Evolutionary conservation across 2,113 vertebrate genomes (phyloP), one percentile per base, ranked within the genome.

Genomic region (Natator depressus): DNA sequence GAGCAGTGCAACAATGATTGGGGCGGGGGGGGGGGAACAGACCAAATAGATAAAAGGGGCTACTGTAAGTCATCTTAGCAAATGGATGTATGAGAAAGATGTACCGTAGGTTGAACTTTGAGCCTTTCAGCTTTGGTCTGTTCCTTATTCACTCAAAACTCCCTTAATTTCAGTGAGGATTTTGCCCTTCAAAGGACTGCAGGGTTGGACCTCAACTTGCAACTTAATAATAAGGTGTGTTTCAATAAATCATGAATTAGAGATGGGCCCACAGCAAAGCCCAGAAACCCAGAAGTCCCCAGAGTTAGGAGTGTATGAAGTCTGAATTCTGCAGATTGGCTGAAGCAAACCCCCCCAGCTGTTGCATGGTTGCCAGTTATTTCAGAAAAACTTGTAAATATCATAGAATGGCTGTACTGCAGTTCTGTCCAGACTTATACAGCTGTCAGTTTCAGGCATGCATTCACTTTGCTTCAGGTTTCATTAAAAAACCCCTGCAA

Each of bases 381-480:
- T 89, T 91, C 29, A 9, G 80, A 84, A 78, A 54, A 89, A 91
- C 78, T 35, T 62, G 54, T 20, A 5, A 1, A 27, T 57, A 0
- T 42, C 46, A 2, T 87, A 57, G 85, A 93, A 69, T 29, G 54
- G 54, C 79, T 85, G 79, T 0, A 1, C 0, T 0, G 38, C 62
- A 84, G 27, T 47, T 53, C 78, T 84, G 59, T 5, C 42, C 62
- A 2, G 1, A 80, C 81, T 88, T 0, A 0, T 85, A 88, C 5
- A 0, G 46, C 85, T 42, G 25, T 88, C 12, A 0, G 35, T 4
- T 24, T 35, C 0, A 0, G 47, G 38, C 65, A 5, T 0, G 1
- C 75, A 38, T 51, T 82, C 16, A 2, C 35, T 75, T 91, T 75
- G 49, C 59, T 92, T 47, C 87, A 22, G 3, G 0, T 1, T 79